Evolutionary conservation across 2,797 vertebrate species (phyloP), one percentile per base, ranked within the genome.

Genomic region (Rhynchotus rufescens): DNA sequence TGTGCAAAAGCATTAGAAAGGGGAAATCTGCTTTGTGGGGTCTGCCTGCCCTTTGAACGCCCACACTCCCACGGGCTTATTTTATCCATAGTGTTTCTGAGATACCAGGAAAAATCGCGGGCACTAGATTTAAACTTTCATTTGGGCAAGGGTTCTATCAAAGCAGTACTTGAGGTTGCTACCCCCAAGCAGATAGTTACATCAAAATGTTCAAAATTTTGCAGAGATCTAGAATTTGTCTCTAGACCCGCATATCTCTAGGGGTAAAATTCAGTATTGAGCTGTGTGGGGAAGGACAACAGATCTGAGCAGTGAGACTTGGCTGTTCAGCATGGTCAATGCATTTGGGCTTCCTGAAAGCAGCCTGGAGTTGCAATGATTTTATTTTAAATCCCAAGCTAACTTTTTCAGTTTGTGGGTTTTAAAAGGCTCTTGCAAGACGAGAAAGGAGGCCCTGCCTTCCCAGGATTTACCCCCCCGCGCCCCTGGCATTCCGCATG

Each of bases 61-160:
- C 32, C 15, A 9, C 7, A 3, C 11, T 22, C 36, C 85, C 20
- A 12, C 49, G 36, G 20, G 0, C 21, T 90, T 52, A 25, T 80
- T 64, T 82, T 42, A 21, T 62, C 34, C 26, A 0, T 11, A 32
- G 75, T 49, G 52, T 21, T 28, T 77, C 23, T 6, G 40, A 25
- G 74, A 42, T 51, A 76, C 34, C 12, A 38, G 45, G 42, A 84
- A 82, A 12, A 13, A 4, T 28, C 38, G 14, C 32, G 61, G 51
- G 14, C 15, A 11, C 28, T 59, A 47, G 34, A 80, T 40, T 60
- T 42, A 13, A 28, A 36, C 4, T 76, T 84, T 68, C 12, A 21
- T 87, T 91, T 75, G 78, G 54, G 72, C 42, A 72, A 56, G 42
- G 65, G 22, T 80, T 89, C 45, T 32, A 12, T 86, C 26, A 75